Percentiles rank a stretch among this genome's conserved stretches.
phyloP scores from a whole-genome alignment of 1,140 invertebrate species.

The Sycobia sp. region DNA sequence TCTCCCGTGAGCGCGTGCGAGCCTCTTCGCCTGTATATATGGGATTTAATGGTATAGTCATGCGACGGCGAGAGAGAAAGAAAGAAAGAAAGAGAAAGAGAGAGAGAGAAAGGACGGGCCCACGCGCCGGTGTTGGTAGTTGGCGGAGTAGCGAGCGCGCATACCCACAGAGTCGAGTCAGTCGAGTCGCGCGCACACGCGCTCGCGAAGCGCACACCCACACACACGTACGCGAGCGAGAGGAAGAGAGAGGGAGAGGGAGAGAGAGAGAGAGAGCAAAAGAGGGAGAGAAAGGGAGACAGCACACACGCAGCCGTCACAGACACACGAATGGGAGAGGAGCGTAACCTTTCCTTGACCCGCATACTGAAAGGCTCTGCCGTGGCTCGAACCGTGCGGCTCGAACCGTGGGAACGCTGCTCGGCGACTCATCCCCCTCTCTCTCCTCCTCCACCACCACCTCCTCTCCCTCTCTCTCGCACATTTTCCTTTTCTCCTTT shows the following conservation, averaged over 20 bases:
- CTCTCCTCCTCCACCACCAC: slow-evolving; percentile 35
- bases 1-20: not conserved
- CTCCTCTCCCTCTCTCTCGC: slow-evolving; percentile 13
- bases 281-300: too few species aligned
- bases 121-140: slow-evolving; percentile 17
- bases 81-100: too few species aligned
- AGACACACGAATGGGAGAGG: slow-evolving; percentile 36
- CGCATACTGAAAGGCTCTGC: slow-evolving; percentile 63
- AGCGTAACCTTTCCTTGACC: slow-evolving; percentile 63
- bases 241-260: not conserved
- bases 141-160: not conserved
- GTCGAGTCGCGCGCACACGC: not conserved
- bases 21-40: slow-evolving; percentile 12
- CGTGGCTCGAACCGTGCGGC: slow-evolving; percentile 41
- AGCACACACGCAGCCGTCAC: not conserved
- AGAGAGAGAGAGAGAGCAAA: not conserved
- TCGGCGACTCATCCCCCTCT: slow-evolving; percentile 58
- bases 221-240: too few species aligned
- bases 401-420: slow-evolving; percentile 63
- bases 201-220: too few species aligned
- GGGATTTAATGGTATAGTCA: slow-evolving; percentile 53
- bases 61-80: too few species aligned
- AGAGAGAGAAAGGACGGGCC: too few species aligned
- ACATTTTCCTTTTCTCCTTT: slow-evolving; percentile 34
- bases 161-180: not conserved